These are phyloP conservation scores for Nipponia nippon DNA, from an alignment of 2,113 vertebrate genomes.

Conservation along the genomic window DNA sequence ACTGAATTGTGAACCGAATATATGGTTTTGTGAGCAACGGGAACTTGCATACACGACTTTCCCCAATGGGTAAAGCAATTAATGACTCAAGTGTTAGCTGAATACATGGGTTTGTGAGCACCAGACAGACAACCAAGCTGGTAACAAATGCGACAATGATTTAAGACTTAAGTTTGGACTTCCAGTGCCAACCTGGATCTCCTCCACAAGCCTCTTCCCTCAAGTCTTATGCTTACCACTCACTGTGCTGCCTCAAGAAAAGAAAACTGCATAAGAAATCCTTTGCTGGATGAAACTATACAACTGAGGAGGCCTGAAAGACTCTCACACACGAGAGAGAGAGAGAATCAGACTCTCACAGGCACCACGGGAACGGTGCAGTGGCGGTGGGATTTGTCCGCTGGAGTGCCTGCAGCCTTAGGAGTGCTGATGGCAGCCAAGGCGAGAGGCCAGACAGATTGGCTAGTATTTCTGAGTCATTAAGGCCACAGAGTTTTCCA, in stretches of 20 bases:
- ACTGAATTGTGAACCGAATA: not conserved
- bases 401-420: not conserved
- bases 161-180: not conserved
- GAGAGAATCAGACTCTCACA: not conserved
- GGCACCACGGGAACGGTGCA: fast-evolving
- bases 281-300: not conserved
- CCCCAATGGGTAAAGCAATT: not conserved
- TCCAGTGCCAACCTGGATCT: not conserved
- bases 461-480: not conserved
- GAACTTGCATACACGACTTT: not conserved
- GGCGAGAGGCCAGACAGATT: not conserved
- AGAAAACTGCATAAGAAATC: not conserved
- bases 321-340: not conserved
- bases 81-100: not conserved
- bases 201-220: not conserved
- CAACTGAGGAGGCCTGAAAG: not conserved
- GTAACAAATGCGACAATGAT: not conserved
- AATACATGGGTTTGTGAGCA: not conserved
- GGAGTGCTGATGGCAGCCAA: not conserved
- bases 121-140: not conserved
- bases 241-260: not conserved
- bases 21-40: not conserved
- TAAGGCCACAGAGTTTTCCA: not conserved
- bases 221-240: not conserved
- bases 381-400: not conserved